A percentile compares a stretch with the other conserved stretches of the same genome.
Evolutionary conservation across 2,888 invertebrate genomes (phyloP).

Genomic region (Macrosiphum euphorbiae): DNA sequence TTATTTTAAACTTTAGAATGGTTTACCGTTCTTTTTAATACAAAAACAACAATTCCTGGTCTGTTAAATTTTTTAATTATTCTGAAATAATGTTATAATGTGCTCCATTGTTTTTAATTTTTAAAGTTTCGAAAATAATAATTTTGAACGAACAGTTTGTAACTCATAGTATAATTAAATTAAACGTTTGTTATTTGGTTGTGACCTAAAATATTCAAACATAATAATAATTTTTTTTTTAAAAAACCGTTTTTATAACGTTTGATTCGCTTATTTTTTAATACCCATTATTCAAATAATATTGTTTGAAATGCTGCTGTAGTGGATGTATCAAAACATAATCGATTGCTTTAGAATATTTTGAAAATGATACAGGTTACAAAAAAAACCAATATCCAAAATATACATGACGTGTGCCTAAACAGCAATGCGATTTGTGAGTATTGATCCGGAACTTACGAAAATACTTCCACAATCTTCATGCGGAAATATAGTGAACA

Average conservation of each 20-base stretch:
- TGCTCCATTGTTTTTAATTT: conserved; percentile 12
- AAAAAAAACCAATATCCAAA: not conserved
- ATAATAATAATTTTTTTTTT: not conserved
- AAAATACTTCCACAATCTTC: not conserved
- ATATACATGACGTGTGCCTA: not conserved
- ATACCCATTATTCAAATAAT: not conserved
- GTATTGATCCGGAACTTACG: not conserved
- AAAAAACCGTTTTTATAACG: not conserved
- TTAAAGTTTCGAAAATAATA: conserved; percentile 29
- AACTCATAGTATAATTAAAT: not conserved
- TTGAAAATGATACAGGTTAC: not conserved
- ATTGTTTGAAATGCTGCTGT: not conserved
- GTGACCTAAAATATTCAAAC: not conserved
- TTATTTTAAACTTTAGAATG: conserved; percentile 11
- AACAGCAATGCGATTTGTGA: not conserved
- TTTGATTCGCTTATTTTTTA: not conserved
- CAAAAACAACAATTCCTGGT: not conserved
- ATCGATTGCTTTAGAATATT: not conserved
- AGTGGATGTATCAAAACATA: not conserved
- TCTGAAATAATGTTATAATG: conserved; percentile 34
- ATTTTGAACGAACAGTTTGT: conserved; percentile 7
- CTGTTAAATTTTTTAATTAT: conserved; percentile 29
- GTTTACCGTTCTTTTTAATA: conserved; percentile 1
- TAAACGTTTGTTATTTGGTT: not conserved
- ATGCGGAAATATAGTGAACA: not conserved